These are phyloP conservation scores for Clarias macrocephalus DNA, from an alignment of 2,113 vertebrate species.

Conservation along the genomic window DNA sequence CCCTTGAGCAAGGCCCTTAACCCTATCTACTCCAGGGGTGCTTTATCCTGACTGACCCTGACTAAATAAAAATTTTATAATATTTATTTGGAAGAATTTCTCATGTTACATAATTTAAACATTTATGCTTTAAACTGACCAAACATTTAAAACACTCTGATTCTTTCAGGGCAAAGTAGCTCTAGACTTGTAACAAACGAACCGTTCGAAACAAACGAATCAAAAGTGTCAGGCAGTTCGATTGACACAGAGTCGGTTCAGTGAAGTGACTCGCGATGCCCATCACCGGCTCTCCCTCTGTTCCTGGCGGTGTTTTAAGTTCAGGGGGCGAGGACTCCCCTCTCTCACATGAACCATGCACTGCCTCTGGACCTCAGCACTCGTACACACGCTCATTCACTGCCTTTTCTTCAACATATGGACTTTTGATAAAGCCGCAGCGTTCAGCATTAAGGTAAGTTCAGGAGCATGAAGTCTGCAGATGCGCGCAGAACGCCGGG, in stretches of 20 bases:
- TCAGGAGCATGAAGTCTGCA: background rate
- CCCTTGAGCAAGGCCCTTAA: too few relatives aligned
- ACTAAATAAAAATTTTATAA: too few relatives aligned
- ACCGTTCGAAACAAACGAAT: background rate
- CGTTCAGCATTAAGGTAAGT: constrained; percentile 58
- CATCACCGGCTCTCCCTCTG: constrained; percentile 39
- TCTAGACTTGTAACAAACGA: too few relatives aligned
- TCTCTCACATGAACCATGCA: constrained; percentile 57
- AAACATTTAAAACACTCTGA: too few relatives aligned
- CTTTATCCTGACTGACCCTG: too few relatives aligned
- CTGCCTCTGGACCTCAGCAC: constrained; percentile 53
- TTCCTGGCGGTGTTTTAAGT: constrained; percentile 41
- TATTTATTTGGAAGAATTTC: too few relatives aligned
- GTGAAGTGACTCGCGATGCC: constrained; percentile 18
- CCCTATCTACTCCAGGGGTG: too few relatives aligned
- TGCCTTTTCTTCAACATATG: constrained; percentile 43
- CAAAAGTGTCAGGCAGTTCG: background rate
- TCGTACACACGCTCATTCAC: constrained; percentile 43
- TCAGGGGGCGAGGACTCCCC: constrained; percentile 49
- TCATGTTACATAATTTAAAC: too few relatives aligned
- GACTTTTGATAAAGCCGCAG: constrained; percentile 47
- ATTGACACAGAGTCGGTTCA: constrained; percentile 14
- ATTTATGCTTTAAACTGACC: too few relatives aligned
- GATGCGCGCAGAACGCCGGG: constrained; percentile 37
- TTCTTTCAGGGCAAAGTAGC: too few relatives aligned